Percentiles rank a stretch among this genome's conserved stretches.
Evolutionary conservation across 1,140 invertebrate species (phyloP).

Genomic region (Harpegnathos saltator): DNA sequence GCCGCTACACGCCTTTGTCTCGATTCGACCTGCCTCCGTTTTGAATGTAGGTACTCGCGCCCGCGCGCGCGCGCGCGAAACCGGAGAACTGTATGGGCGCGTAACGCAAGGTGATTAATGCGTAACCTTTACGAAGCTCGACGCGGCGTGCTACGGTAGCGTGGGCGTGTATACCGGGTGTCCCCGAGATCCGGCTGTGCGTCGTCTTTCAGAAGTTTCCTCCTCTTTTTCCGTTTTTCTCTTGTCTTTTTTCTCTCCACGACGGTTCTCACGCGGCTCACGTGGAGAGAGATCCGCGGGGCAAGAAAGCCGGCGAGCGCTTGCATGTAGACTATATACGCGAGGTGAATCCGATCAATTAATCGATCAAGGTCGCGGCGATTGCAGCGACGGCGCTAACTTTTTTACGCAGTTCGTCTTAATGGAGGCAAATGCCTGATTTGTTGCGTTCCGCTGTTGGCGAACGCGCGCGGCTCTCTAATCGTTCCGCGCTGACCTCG

Average conservation of each 20-base stretch:
- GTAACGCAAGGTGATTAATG: constrained; percentile 75
- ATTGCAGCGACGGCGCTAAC: constrained; percentile 16
- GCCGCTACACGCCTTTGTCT: constrained; percentile 74
- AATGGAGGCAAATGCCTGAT: constrained; percentile 27
- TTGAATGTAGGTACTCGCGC: constrained; percentile 60
- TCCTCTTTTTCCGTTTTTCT: background rate
- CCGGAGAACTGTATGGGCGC: constrained; percentile 64
- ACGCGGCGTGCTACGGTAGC: constrained; percentile 33
- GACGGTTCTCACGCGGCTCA: background rate
- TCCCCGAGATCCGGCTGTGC: constrained; percentile 20
- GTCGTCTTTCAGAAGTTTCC: background rate
- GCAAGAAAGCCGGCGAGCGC: background rate
- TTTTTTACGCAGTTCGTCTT: constrained; percentile 45
- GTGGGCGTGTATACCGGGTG: constrained; percentile 63
- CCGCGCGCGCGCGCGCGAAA: constrained; percentile 60
- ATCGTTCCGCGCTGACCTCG: constrained; percentile 48
- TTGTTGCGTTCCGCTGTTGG: constrained; percentile 32
- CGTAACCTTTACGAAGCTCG: constrained; percentile 74
- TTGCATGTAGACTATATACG: no score
- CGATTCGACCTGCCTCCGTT: constrained; percentile 69
- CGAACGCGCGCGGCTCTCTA: constrained; percentile 14
- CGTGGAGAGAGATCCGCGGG: background rate
- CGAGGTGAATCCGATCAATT: constrained; percentile 18
- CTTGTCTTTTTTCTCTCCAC: no score
- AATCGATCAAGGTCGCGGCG: constrained; percentile 19